Conservation (phyloP, 2,888 invertebrate species). For the Drosophila cognata region DNA sequence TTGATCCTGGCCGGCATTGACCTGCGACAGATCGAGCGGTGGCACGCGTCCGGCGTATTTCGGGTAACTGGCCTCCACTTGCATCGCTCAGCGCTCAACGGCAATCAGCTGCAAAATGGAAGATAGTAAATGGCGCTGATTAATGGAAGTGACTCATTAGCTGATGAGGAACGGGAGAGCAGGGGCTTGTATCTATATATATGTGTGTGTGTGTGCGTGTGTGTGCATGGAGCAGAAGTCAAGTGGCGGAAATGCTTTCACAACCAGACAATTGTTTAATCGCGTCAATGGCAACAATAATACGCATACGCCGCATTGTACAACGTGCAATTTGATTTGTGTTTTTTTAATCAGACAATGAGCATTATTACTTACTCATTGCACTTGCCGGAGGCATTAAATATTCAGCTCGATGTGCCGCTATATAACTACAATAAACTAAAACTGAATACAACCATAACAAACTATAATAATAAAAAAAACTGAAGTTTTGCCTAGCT, state of each 20-base stretch:
- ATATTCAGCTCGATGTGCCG: too few species aligned
- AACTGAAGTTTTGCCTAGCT: not conserved
- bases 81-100: slow-evolving; percentile 65
- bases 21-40: slow-evolving; percentile 83
- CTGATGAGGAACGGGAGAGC: slow-evolving; percentile 18
- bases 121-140: slow-evolving; percentile 56
- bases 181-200: not conserved
- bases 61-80: slow-evolving; percentile 83
- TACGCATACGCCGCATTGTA: slow-evolving; percentile 59
- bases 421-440: not conserved
- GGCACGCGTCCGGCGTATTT: slow-evolving; percentile 84
- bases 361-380: slow-evolving; percentile 48
- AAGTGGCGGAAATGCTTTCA: slow-evolving; percentile 76
- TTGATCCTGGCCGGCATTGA: slow-evolving; percentile 79
- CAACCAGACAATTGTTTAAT: slow-evolving; percentile 78
- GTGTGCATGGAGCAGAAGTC: slow-evolving; percentile 41
- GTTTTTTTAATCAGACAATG: slow-evolving; percentile 30
- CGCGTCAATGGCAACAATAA: slow-evolving; percentile 68
- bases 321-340: slow-evolving; percentile 58
- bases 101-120: slow-evolving; percentile 53
- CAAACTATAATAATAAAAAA: not conserved
- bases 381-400: slow-evolving; percentile 4
- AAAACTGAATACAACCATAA: too few species aligned
- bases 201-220: slow-evolving; percentile 5
- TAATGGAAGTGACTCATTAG: slow-evolving; percentile 71